Conservation (phyloP, 2,888 invertebrate species). For the Agriotes lineatus region DNA sequence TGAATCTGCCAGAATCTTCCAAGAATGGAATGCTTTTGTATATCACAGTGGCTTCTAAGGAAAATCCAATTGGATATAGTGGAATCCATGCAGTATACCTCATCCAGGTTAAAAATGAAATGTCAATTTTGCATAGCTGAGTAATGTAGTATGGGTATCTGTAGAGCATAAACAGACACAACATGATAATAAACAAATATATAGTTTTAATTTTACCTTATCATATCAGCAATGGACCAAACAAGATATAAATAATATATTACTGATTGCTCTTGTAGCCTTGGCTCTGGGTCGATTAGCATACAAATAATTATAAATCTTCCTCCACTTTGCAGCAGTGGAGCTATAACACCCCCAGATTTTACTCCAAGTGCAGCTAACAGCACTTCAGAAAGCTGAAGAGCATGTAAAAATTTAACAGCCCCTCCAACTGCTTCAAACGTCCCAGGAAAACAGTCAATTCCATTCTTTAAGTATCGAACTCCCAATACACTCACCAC, state of each 20-base stretch:
- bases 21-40: conserved; percentile 90
- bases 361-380: conserved; percentile 92
- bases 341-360: conserved; percentile 78
- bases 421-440: conserved; percentile 82
- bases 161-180: too few relatives aligned
- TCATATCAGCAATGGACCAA: conserved; percentile 86
- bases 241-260: conserved; percentile 89
- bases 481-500: conserved; percentile 79
- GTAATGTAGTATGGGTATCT: conserved; percentile 95
- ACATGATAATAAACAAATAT: too few relatives aligned
- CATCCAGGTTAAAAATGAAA: conserved; percentile 87
- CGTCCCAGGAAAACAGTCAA: conserved; percentile 76
- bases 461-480: conserved; percentile 81
- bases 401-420: conserved; percentile 84
- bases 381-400: conserved; percentile 89
- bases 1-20: conserved; percentile 84
- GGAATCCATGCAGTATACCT: conserved; percentile 95
- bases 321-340: conserved; percentile 85
- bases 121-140: conserved; percentile 80
- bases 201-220: conserved; percentile 72
- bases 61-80: conserved; percentile 89
- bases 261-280: conserved; percentile 89
- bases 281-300: conserved; percentile 86
- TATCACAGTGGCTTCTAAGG: conserved; percentile 87
- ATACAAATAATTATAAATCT: conserved; percentile 78